Evolutionary conservation across 2,797 vertebrate species (phyloP).

Genomic region (Crax fasciolata): DNA sequence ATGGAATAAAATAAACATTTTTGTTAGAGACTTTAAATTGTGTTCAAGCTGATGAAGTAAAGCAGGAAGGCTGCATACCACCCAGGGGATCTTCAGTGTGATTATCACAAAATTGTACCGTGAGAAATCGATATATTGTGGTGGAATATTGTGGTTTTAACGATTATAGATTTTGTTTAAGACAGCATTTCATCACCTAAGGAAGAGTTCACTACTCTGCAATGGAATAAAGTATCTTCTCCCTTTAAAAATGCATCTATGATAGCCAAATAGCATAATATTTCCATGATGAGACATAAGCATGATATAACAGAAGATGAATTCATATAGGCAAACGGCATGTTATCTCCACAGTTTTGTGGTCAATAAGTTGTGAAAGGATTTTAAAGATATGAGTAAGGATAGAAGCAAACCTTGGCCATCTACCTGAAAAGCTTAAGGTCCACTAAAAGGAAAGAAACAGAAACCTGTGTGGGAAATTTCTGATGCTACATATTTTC

Average conservation of each 20-base stretch:
- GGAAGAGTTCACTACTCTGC: background rate
- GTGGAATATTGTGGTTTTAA: conserved; percentile 50
- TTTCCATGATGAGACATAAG: background rate
- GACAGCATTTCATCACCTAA: conserved; percentile 43
- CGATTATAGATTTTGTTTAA: conserved; percentile 53
- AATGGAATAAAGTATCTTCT: background rate
- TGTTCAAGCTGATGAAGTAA: conserved; percentile 23
- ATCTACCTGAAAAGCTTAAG: background rate
- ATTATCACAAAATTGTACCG: conserved; percentile 27
- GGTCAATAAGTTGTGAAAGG: background rate
- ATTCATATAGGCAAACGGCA: background rate
- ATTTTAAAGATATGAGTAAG: background rate
- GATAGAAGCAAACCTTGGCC: background rate
- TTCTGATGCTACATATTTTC: background rate
- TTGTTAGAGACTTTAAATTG: conserved; percentile 53
- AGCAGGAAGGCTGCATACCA: background rate
- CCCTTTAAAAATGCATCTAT: background rate
- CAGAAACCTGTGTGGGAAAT: background rate
- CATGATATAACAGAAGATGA: background rate
- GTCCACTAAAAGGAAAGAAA: background rate
- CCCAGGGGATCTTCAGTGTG: conserved; percentile 30
- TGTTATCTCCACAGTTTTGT: background rate
- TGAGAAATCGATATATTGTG: conserved; percentile 19
- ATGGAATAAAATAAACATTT: conserved; percentile 64
- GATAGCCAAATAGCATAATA: background rate